Base-by-base conservation (phyloP, 2,888 invertebrate genomes). In the Saturnia pavonia region DNA sequence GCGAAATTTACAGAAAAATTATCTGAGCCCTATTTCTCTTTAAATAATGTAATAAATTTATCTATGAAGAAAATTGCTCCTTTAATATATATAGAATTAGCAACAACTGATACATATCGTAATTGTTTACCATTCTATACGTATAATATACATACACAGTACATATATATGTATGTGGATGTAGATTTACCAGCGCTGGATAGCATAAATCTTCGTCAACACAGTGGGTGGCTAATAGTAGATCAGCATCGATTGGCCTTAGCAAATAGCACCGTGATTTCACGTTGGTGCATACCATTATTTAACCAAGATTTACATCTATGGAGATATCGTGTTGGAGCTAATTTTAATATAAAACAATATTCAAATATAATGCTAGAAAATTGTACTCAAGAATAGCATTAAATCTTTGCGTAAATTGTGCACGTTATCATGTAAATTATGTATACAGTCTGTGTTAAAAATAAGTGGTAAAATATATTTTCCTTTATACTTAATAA, bases 171-270 rank as follows among this genome's bases (percentile, higher is more conserved):
- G 7, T 60, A 25, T 57, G 25, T 27, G 65, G 40, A 40, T 65
- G n/a, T 19, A 19, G n/a, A 65, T 65, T 65, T 19, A 65, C 19
- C 8, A 34, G n/a, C 19, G 19, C 65, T n/a, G 34, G 8, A 65
- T 40, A 40, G 40, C 65, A 65, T 65, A 65, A 40, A 65, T 65
- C 40, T 40, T 34, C 8, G 34, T 65, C 65, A 34, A 40, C 40
- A n/a, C 40, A 40, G 65, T 40, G 65, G 65, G 65, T 65, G 65
- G 65, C 65, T 65, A 65, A 65, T 40, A 65, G 40, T 1, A 34
- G 65, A 65, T 65, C 40, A 8, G 40, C 11, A 16, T 65, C 40
- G 40, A 65, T 40, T 65, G 40, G 40, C 40, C 57, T 25, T 60
- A 60, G 27, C 40, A n/a, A 65, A 34, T n/a, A 22, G 9, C 40